Conservation (phyloP, 2,113 vertebrate genomes). For the Xenopus borealis region DNA sequence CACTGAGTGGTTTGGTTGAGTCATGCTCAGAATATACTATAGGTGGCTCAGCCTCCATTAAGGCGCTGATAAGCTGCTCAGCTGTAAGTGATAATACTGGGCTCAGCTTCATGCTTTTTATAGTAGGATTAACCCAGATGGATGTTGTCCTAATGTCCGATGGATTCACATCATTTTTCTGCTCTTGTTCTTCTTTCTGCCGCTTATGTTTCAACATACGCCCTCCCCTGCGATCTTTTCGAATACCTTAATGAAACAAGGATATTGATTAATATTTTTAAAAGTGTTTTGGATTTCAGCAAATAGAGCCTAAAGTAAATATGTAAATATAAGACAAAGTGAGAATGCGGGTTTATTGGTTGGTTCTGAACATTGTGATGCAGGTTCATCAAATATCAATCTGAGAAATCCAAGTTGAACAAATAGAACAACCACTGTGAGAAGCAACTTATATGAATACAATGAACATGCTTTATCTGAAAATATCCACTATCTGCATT, state of each 20-base stretch:
- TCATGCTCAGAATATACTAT: constrained; percentile 86
- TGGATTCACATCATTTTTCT: constrained; percentile 58
- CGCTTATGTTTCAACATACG: constrained; percentile 79
- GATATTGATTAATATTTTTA: not conserved
- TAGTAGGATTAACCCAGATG: constrained; percentile 64
- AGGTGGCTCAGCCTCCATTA: constrained; percentile 90
- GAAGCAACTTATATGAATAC: too few relatives aligned
- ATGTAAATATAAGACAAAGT: too few relatives aligned
- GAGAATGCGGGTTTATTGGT: too few relatives aligned
- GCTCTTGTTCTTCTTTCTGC: constrained; percentile 66
- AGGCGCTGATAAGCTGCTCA: constrained; percentile 87
- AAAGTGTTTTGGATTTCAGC: not conserved
- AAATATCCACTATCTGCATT: too few relatives aligned
- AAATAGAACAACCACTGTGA: too few relatives aligned
- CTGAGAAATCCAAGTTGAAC: too few relatives aligned
- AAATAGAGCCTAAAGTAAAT: not conserved
- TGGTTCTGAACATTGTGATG: too few relatives aligned
- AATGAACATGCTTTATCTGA: too few relatives aligned
- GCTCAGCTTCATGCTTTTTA: constrained; percentile 72
- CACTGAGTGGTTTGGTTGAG: constrained; percentile 82
- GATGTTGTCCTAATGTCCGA: constrained; percentile 60
- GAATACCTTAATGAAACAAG: constrained; percentile 70
- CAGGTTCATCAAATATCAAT: too few relatives aligned
- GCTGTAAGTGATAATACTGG: constrained; percentile 70
- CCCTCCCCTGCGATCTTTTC: constrained; percentile 86